Evolutionary conservation across 2,888 invertebrate species (phyloP).

Genomic region (Anodontia alba): DNA sequence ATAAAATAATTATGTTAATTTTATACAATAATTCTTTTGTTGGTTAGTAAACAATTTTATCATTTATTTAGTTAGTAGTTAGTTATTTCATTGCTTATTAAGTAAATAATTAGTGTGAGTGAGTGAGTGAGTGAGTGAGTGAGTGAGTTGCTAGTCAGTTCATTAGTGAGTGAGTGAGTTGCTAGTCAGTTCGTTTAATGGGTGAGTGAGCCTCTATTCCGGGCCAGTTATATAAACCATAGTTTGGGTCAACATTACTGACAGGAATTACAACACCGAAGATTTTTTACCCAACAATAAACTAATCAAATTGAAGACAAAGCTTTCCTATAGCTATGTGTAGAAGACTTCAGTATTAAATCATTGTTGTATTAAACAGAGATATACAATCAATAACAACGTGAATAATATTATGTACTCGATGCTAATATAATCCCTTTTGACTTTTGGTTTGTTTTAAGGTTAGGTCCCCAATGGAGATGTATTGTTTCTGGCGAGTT

Average conservation of each 20-base stretch:
- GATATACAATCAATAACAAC: constrained; percentile 24
- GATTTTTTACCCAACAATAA: not conserved
- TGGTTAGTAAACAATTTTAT: too few relatives aligned
- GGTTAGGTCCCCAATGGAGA: constrained; percentile 39
- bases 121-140: too few relatives aligned
- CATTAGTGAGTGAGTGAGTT: too few relatives aligned
- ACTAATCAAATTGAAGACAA: constrained; percentile 11
- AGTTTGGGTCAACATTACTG: not conserved
- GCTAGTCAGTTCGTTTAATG: too few relatives aligned
- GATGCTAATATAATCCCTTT: constrained; percentile 46
- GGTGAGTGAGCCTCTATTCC: too few relatives aligned
- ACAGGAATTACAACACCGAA: not conserved
- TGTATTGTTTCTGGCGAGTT: constrained; percentile 33
- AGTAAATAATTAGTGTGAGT: too few relatives aligned
- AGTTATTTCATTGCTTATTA: too few relatives aligned
- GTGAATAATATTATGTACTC: constrained; percentile 59
- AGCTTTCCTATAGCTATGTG: not conserved
- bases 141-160: too few relatives aligned
- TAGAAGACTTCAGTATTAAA: not conserved
- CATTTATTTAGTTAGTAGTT: too few relatives aligned
- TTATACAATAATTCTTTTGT: too few relatives aligned
- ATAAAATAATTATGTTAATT: too few relatives aligned
- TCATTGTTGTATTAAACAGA: constrained; percentile 20
- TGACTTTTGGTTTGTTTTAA: constrained; percentile 52
- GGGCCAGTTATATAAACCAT: too few relatives aligned